Percentiles rank a stretch among this genome's conserved stretches.
These are phyloP conservation scores for Tenualosa ilisha DNA, from an alignment of 2,797 vertebrate species.

Conservation along the genomic window DNA sequence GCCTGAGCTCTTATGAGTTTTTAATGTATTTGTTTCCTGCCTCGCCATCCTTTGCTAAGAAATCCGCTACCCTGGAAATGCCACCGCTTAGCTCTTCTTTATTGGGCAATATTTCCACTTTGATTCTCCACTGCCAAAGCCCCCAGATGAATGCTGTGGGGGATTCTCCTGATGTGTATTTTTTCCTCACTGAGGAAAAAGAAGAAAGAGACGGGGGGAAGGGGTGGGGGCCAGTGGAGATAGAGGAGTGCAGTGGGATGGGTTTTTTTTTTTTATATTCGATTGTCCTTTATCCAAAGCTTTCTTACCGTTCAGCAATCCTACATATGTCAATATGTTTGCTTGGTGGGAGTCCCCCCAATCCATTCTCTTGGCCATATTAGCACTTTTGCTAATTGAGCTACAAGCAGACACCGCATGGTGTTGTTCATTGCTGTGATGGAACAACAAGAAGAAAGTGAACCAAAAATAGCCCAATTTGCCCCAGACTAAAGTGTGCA, in stretches of 20 bases:
- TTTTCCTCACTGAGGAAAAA: neutral
- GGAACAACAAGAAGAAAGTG: neutral
- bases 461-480: neutral
- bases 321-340: neutral
- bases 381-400: slow-evolving; percentile 2
- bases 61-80: slow-evolving; percentile 54
- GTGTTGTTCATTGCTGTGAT: neutral
- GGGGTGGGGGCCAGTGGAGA: neutral
- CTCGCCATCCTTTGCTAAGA: slow-evolving; percentile 54
- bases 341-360: neutral
- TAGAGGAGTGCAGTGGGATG: neutral
- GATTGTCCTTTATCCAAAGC: neutral
- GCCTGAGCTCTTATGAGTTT: slow-evolving; percentile 54
- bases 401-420: neutral
- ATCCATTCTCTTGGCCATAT: neutral
- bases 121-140: slow-evolving; percentile 48
- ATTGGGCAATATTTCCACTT: slow-evolving; percentile 62
- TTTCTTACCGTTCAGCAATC: neutral
- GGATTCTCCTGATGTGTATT: slow-evolving; percentile 28
- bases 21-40: slow-evolving; percentile 55
- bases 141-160: slow-evolving; percentile 59
- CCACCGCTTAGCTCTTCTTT: slow-evolving; percentile 56
- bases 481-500: neutral
- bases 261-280: neutral
- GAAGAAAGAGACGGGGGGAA: neutral